Conservation (phyloP, 2,797 vertebrate genomes). For the Poeciliopsis infans region DNA sequence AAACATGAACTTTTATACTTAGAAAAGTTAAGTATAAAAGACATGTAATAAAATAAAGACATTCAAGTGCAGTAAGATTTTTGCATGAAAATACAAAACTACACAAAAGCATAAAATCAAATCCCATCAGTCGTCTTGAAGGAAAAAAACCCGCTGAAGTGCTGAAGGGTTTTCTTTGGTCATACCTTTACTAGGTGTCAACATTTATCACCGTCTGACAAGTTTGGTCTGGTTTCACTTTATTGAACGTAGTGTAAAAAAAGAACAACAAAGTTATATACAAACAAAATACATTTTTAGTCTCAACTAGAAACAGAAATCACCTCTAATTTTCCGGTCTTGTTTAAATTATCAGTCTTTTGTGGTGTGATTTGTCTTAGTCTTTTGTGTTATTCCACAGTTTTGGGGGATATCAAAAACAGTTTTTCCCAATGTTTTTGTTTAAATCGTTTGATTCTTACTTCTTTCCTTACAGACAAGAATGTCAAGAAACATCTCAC, state of each 20-base stretch:
- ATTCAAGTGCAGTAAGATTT: constrained; percentile 99
- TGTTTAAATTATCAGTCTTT: neutral
- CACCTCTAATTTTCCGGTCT: neutral
- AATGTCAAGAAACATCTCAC: neutral
- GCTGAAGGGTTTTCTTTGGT: constrained; percentile 69
- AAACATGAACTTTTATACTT: neutral
- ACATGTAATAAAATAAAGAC: constrained; percentile 89
- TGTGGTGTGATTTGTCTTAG: neutral
- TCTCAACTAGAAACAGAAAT: neutral
- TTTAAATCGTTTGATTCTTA: neutral
- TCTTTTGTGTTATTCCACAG: neutral
- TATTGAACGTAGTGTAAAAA: too few relatives aligned
- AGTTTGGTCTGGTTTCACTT: neutral
- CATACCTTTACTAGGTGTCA: neutral
- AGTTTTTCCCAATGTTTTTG: neutral
- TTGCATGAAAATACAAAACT: constrained; percentile 99
- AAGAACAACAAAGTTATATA: too few relatives aligned
- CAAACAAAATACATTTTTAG: too few relatives aligned
- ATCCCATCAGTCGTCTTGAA: constrained; percentile 90
- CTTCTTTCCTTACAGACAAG: neutral
- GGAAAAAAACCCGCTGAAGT: constrained; percentile 87
- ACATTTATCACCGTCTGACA: neutral
- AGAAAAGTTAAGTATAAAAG: too few relatives aligned
- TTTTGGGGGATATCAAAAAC: neutral
- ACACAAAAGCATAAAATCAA: constrained; percentile 99